Conservation (phyloP, 37 sponge, comb jelly and placozoan genomes). For the Cliona cf. orientalis region DNA sequence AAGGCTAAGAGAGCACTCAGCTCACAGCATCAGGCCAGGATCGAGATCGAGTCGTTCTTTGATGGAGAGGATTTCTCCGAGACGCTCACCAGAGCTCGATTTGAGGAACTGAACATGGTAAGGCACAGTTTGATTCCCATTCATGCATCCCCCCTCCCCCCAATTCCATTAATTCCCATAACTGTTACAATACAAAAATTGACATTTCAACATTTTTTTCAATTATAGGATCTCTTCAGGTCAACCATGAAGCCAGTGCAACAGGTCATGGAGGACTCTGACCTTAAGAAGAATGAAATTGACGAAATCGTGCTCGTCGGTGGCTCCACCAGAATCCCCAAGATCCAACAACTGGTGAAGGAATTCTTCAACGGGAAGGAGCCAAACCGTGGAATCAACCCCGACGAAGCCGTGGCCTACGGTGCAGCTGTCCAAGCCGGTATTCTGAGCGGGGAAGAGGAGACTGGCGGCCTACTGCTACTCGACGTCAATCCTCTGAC, state of each 20-base stretch:
- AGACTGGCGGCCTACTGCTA: constrained; percentile 80
- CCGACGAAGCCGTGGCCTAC: constrained; percentile 99
- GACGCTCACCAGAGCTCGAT: constrained; percentile 97
- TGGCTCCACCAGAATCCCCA: constrained; percentile 98
- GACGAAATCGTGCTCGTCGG: constrained; percentile 98
- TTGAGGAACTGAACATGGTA: constrained; percentile 99
- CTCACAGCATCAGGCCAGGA: constrained; percentile 91
- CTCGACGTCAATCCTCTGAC: constrained; percentile 98
- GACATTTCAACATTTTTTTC: neutral
- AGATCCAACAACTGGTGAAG: constrained; percentile 98
- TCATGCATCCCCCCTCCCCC: neutral
- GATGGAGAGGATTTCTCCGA: constrained; percentile 99
- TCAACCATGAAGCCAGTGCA: constrained; percentile 97
- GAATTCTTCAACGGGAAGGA: constrained; percentile 97
- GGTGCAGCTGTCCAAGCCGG: constrained; percentile 99
- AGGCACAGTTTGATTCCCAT: neutral
- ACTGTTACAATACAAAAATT: neutral
- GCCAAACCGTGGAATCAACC: constrained; percentile 95
- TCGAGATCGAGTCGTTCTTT: constrained; percentile 96
- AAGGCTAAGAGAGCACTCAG: constrained; percentile 98
- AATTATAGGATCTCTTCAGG: constrained; percentile 79
- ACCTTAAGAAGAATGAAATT: constrained; percentile 85
- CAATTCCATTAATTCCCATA: neutral
- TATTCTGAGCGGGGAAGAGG: constrained; percentile 90
- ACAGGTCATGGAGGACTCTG: constrained; percentile 93